A percentile compares a stretch with the other conserved stretches of the same genome.
Evolutionary conservation across 2,113 vertebrate species (phyloP).

Genomic region (Lontra canadensis): DNA sequence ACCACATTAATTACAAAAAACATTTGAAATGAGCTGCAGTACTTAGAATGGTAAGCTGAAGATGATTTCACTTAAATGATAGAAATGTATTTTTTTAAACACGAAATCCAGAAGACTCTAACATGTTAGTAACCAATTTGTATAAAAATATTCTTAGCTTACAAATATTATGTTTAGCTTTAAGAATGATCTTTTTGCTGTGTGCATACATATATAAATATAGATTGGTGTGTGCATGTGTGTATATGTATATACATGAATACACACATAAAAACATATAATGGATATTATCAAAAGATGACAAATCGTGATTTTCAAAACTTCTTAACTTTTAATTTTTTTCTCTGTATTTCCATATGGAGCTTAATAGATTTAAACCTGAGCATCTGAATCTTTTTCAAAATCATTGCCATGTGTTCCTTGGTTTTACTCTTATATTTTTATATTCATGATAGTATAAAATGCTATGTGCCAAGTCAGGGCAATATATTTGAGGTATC

Average conservation of each 20-base stretch:
- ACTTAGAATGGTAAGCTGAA: conserved; percentile 39
- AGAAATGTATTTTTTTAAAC: background rate
- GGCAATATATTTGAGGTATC: conserved; percentile 9
- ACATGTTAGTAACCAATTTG: background rate
- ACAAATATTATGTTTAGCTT: conserved; percentile 36
- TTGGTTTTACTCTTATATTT: background rate
- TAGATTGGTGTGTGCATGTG: background rate
- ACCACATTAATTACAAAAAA: background rate
- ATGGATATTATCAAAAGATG: background rate
- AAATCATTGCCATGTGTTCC: background rate
- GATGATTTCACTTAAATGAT: conserved; percentile 49
- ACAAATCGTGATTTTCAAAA: conserved; percentile 47
- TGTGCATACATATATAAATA: background rate
- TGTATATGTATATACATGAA: background rate
- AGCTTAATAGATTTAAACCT: background rate
- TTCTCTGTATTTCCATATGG: background rate
- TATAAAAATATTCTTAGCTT: conserved; percentile 14
- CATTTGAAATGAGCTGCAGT: conserved; percentile 26
- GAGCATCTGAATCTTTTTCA: background rate
- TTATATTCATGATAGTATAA: background rate
- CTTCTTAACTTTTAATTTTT: background rate
- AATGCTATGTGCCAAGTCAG: background rate
- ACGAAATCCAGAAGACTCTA: background rate
- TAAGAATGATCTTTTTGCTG: conserved; percentile 19
- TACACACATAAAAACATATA: background rate